These are phyloP conservation scores for Paratilapia polleni DNA, from an alignment of 2,113 vertebrate species.

Conservation along the genomic window DNA sequence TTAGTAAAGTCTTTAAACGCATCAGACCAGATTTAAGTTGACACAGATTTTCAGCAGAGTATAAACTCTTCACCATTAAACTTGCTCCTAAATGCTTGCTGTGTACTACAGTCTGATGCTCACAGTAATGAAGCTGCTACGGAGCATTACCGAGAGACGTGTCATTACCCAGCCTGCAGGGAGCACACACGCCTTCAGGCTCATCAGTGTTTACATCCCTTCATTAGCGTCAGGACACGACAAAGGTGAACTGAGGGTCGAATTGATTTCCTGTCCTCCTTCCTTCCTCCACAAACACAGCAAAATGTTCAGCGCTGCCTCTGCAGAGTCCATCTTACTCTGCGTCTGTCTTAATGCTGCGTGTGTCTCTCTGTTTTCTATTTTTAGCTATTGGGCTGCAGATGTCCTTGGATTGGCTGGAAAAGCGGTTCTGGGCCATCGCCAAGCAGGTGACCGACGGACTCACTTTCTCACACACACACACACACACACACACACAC, in stretches of 20 bases:
- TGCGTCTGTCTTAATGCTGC: constrained; percentile 13
- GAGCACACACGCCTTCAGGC: constrained; percentile 26
- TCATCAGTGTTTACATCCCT: constrained; percentile 57
- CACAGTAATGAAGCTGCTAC: constrained; percentile 28
- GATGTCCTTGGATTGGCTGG: constrained; percentile 74
- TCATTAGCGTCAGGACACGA: constrained; percentile 44
- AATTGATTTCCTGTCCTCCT: constrained; percentile 51
- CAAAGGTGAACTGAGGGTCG: constrained; percentile 46
- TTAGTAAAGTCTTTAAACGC: not conserved
- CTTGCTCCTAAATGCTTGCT: not conserved
- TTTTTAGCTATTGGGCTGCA: constrained; percentile 74
- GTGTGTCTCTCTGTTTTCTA: constrained; percentile 50
- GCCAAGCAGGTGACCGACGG: constrained; percentile 68
- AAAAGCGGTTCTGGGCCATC: constrained; percentile 72
- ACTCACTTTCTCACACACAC: constrained; percentile 11
- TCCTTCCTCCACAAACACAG: constrained; percentile 18
- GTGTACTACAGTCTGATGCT: not conserved
- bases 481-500: not conserved
- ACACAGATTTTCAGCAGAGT: not conserved
- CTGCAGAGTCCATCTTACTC: constrained; percentile 44
- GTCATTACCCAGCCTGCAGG: constrained; percentile 28
- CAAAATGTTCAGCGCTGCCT: not conserved
- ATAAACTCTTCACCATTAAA: not conserved
- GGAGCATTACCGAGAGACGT: not conserved
- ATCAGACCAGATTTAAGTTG: not conserved